phyloP scores from a whole-genome alignment of 2,797 vertebrate species.

The Darevskia mixta region DNA sequence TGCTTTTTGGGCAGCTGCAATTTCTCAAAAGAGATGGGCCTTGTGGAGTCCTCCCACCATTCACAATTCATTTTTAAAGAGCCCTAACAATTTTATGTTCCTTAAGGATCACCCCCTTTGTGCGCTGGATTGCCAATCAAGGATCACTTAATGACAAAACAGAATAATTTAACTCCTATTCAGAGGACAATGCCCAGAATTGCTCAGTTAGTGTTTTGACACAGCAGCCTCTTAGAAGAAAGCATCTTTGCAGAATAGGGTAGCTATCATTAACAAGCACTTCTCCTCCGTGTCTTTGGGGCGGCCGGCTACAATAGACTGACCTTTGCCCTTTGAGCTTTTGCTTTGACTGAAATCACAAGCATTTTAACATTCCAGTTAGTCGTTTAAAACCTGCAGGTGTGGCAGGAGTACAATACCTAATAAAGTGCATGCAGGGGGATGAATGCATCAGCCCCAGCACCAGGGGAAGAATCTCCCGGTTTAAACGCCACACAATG shows the following conservation, averaged over 20 bases:
- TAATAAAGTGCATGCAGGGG: slow-evolving; percentile 84
- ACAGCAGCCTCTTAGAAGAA: slow-evolving; percentile 76
- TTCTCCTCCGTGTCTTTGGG: slow-evolving; percentile 80
- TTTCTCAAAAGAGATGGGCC: slow-evolving; percentile 43
- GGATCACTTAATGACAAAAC: slow-evolving; percentile 87
- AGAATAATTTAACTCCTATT: slow-evolving; percentile 87
- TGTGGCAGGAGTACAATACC: slow-evolving; percentile 89
- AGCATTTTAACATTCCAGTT: slow-evolving; percentile 86
- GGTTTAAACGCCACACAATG: slow-evolving; percentile 61
- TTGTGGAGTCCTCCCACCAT: slow-evolving; percentile 80
- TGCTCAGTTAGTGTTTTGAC: slow-evolving; percentile 81
- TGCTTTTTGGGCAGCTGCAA: slow-evolving; percentile 29
- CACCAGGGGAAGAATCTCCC: slow-evolving; percentile 56
- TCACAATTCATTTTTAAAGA: slow-evolving; percentile 78
- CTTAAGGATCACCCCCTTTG: slow-evolving; percentile 86
- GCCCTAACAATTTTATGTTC: slow-evolving; percentile 85
- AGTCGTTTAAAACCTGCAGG: slow-evolving; percentile 89
- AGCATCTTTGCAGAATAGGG: slow-evolving; percentile 81
- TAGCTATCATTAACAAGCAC: slow-evolving; percentile 87
- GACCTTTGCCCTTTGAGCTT: slow-evolving; percentile 92
- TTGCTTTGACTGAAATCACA: slow-evolving; percentile 81
- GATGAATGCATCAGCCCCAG: slow-evolving; percentile 71
- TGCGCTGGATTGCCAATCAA: slow-evolving; percentile 87
- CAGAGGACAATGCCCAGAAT: slow-evolving; percentile 82
- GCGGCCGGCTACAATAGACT: slow-evolving; percentile 84